Base-by-base conservation (phyloP, 2,113 vertebrate genomes). In the Serinus canaria region DNA sequence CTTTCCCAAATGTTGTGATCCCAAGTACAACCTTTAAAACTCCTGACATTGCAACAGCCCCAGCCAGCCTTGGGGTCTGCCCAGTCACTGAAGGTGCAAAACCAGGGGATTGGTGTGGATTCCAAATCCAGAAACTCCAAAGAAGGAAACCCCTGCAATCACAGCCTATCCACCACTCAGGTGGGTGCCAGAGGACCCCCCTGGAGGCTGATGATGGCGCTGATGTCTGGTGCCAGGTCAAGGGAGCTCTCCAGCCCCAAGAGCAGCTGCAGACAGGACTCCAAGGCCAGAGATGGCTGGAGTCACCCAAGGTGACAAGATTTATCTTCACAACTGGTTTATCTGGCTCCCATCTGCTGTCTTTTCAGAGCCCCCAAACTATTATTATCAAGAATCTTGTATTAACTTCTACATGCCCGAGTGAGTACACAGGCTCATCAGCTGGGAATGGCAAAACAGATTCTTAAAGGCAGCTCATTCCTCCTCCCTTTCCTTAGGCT, bases 401-500 rank as follows among this genome's bases (percentile, higher is more conserved):
- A 67, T 73, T 58, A 92, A 82, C 69, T 89, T 59, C 82, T 68
- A 59, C 0, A 0, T 66, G 87, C 13, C 37, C 4, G 52, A 91
- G 60, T 64, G 56, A 80, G 70, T 74, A 87, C 49, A 77, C 37
- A 73, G 81, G 58, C 58, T 92, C 82, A 83, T 31, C 7, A 2
- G 56, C n/a, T 73, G 67, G 62, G 46, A 94, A 91, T 15, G 27
- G 75, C 46, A 83, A 82, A 95, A 92, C 77, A 82, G 92, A 92
- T 67, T 83, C 87, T 73, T 74, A 94, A 87, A 89, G 67, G 35
- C 66, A 92, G 62, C 68, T 63, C 44, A 59, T 47, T 87, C 63
- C 60, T 81, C 84, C 86, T 87, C 89, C 78, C 67, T 85, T 91
- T 97, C 84, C 72, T 94, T 72, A 55, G 72, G 82, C 70, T 83